Percentiles rank a stretch among this genome's conserved stretches.
phyloP scores from a whole-genome alignment of 1,140 invertebrate genomes.

The Ostrea denselamellosa region DNA sequence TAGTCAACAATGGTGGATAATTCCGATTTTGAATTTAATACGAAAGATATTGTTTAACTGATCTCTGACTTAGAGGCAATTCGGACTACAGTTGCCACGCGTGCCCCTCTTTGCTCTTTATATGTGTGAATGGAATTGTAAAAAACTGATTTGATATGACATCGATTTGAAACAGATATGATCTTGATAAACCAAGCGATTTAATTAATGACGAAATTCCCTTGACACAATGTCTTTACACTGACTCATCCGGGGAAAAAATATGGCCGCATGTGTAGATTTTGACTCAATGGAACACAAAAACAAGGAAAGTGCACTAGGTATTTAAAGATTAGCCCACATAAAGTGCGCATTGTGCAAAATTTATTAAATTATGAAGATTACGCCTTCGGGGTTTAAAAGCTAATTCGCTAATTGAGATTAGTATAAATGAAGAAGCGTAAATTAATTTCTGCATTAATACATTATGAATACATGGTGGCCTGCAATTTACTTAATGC shows the following conservation, averaged over 20 bases:
- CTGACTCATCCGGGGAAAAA: not conserved
- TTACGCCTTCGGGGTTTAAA: conserved; percentile 29
- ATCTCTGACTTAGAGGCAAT: conserved; percentile 20
- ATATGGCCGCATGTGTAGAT: not conserved
- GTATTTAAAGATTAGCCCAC: conserved; percentile 32
- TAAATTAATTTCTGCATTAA: conserved; percentile 1
- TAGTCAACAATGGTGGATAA: conserved; percentile 1
- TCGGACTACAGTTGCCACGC: conserved; percentile 17
- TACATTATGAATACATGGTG: conserved; percentile 6
- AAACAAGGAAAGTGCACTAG: not conserved
- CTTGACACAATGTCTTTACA: not conserved
- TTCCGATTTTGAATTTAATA: not conserved
- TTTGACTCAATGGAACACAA: not conserved
- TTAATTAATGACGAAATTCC: not conserved
- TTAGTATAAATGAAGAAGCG: conserved; percentile 3
- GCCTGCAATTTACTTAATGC: not conserved
- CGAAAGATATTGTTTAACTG: not conserved
- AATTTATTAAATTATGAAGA: not conserved
- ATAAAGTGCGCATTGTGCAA: not conserved
- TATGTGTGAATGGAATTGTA: not conserved
- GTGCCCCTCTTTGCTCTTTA: not conserved
- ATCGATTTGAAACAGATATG: not conserved
- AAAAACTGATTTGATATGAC: conserved; percentile 2
- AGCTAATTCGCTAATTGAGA: conserved; percentile 26
- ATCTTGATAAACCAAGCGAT: conserved; percentile 5